Conservation (phyloP, 2,797 vertebrate species). For the Gallirallus australis region DNA sequence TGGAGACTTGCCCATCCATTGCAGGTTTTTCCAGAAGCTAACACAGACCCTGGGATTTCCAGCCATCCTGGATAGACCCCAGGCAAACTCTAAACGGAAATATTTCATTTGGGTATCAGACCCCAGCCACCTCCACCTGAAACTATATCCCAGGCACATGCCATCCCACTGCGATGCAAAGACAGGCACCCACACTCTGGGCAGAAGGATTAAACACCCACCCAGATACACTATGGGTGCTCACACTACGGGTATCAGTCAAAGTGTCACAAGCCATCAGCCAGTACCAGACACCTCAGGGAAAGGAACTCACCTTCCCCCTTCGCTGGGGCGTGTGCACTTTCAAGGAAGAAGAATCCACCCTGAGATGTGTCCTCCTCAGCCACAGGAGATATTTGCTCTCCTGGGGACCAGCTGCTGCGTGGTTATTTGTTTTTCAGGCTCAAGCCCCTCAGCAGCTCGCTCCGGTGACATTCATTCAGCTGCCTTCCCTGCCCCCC, state of each 20-base stretch:
- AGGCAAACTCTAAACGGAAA: not conserved
- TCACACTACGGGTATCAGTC: rapidly evolving
- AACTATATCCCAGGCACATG: not conserved
- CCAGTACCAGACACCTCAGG: not conserved
- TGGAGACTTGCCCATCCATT: not conserved
- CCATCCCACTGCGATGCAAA: not conserved
- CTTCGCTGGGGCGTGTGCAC: rapidly evolving
- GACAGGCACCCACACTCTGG: not conserved
- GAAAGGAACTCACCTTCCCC: not conserved
- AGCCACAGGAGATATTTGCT: not conserved
- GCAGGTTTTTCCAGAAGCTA: not conserved
- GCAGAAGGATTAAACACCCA: not conserved
- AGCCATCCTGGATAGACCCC: not conserved
- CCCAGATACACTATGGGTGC: not conserved
- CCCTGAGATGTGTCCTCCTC: not conserved
- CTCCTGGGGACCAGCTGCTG: not conserved
- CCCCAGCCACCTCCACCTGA: not conserved
- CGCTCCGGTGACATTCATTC: not conserved
- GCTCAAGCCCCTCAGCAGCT: not conserved
- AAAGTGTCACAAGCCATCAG: not conserved
- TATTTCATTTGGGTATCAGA: not conserved
- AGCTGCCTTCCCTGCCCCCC: not conserved
- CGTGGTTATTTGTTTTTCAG: not conserved
- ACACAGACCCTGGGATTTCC: not conserved
- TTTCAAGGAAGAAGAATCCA: not conserved